Conservation (phyloP, 2,113 vertebrate species). For the Elgaria multicarinata region DNA sequence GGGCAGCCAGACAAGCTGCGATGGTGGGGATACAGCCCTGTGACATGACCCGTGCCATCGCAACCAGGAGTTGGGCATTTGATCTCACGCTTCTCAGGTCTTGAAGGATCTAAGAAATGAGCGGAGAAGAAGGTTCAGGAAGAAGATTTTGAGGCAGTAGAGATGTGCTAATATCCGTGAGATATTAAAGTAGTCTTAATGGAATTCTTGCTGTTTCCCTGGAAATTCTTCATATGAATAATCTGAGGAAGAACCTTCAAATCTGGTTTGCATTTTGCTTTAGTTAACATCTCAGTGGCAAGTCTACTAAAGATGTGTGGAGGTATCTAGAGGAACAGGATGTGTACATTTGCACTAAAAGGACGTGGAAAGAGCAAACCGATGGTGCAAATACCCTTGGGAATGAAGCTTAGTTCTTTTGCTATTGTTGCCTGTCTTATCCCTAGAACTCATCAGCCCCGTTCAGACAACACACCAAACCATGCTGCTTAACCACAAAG, state of each 20-base stretch:
- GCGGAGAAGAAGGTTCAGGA: not conserved
- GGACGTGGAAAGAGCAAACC: not conserved
- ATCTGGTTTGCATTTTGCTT: not conserved
- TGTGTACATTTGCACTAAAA: not conserved
- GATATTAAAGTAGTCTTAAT: not conserved
- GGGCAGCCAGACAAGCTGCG: slow-evolving; percentile 98
- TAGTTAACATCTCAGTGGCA: not conserved
- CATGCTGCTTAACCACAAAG: no score
- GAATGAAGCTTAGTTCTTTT: not conserved
- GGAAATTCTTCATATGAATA: not conserved
- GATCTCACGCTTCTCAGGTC: slow-evolving; percentile 95
- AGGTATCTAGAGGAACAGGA: not conserved
- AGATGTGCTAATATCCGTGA: not conserved
- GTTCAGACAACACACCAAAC: no score
- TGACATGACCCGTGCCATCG: slow-evolving; percentile 96
- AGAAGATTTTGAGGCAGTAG: not conserved
- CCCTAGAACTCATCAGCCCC: not conserved
- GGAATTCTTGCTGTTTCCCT: not conserved
- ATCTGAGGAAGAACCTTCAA: not conserved
- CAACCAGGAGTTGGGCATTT: slow-evolving; percentile 98
- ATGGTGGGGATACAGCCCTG: slow-evolving; percentile 96
- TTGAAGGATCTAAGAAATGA: slow-evolving; percentile 84
- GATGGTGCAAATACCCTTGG: not conserved
- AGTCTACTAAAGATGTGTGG: not conserved
- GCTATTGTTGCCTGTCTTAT: not conserved